phyloP scores from a whole-genome alignment of 1,140 invertebrate species.

The Euwallacea fornicatus region DNA sequence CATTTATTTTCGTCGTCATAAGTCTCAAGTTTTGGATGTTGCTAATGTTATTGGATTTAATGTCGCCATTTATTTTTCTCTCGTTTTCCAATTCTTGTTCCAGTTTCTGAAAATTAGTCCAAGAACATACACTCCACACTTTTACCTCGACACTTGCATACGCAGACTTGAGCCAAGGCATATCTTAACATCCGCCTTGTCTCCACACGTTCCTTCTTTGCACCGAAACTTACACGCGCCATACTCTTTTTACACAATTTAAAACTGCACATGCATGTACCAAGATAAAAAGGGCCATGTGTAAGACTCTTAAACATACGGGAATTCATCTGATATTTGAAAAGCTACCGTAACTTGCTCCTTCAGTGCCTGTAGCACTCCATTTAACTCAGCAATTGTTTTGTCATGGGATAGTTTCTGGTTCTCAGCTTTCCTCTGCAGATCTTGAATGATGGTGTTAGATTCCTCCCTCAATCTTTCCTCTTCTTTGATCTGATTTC shows the following conservation, averaged over 20 bases:
- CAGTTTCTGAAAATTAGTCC: slow-evolving; percentile 42
- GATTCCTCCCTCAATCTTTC: slow-evolving; percentile 39
- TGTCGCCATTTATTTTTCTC: slow-evolving; percentile 41
- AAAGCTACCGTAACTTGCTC: slow-evolving; percentile 42
- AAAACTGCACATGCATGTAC: slow-evolving; percentile 13
- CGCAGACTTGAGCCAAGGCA: too few relatives aligned
- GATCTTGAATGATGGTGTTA: slow-evolving; percentile 35
- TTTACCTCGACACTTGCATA: too few relatives aligned
- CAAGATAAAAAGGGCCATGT: too few relatives aligned
- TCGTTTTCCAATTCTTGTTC: slow-evolving; percentile 46
- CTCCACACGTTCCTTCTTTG: too few relatives aligned
- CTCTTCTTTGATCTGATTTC: slow-evolving; percentile 41
- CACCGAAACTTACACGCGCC: too few relatives aligned
- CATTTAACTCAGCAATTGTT: slow-evolving; percentile 40
- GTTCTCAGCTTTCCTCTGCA: slow-evolving; percentile 43
- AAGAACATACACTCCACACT: too few relatives aligned
- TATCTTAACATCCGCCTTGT: too few relatives aligned
- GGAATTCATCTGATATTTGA: background rate
- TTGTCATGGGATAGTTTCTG: slow-evolving; percentile 39
- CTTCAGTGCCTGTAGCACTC: slow-evolving; percentile 36
- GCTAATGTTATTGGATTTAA: slow-evolving; percentile 35
- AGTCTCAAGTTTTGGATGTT: slow-evolving; percentile 38
- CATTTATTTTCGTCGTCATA: slow-evolving; percentile 40
- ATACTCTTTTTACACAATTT: too few relatives aligned
- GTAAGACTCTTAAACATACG: background rate